Conservation (phyloP, 2,113 vertebrate species). For the Misgurnus anguillicaudatus region DNA sequence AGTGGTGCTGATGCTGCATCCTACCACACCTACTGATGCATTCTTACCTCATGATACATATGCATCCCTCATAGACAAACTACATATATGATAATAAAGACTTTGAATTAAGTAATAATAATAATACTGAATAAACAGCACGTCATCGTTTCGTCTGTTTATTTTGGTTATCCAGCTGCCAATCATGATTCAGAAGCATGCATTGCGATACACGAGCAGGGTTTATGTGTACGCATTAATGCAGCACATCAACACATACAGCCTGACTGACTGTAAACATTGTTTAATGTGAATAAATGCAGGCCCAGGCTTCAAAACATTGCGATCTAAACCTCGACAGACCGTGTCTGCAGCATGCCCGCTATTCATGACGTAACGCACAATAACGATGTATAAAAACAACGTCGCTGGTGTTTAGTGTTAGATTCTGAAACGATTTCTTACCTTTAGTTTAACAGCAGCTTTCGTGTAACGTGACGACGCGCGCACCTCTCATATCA, state of each 20-base stretch:
- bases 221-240: not conserved
- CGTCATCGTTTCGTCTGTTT: not conserved
- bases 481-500: constrained; percentile 26
- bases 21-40: constrained; percentile 16
- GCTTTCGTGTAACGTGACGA: constrained; percentile 36
- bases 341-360: not conserved
- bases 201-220: not conserved
- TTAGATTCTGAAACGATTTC: not conserved
- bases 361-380: not conserved
- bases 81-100: too few relatives aligned
- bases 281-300: not conserved
- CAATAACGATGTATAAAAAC: too few relatives aligned
- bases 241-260: not conserved
- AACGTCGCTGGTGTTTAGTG: not conserved
- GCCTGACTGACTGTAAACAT: too few relatives aligned
- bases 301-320: constrained; percentile 22
- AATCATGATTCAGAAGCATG: not conserved
- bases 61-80: too few relatives aligned
- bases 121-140: not conserved
- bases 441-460: constrained; percentile 67
- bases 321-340: not conserved
- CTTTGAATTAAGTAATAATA: too few relatives aligned
- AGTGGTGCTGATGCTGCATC: not conserved
- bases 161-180: not conserved
- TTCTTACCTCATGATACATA: not conserved